Conservation (phyloP, 2,797 vertebrate genomes). For the Poeciliopsis infans region DNA sequence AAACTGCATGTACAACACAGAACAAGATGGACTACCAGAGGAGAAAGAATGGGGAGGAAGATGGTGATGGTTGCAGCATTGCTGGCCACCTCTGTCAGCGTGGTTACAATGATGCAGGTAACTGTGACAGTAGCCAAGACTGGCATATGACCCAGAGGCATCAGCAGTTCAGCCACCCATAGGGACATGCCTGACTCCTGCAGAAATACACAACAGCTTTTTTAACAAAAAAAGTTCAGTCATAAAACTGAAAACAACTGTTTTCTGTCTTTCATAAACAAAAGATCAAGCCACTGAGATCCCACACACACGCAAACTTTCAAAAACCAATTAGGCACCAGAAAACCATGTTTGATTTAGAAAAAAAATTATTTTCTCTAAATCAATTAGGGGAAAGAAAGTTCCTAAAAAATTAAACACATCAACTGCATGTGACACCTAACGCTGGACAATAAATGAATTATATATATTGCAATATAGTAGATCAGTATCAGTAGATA, state of each 20-base stretch:
- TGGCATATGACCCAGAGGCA: constrained; percentile 87
- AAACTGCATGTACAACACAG: background rate
- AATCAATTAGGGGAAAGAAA: background rate
- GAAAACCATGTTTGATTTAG: background rate
- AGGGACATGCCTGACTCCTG: constrained; percentile 88
- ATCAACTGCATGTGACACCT: background rate
- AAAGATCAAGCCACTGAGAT: background rate
- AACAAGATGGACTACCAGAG: constrained; percentile 83
- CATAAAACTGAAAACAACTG: background rate
- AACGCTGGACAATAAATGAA: no score
- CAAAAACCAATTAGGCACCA: background rate
- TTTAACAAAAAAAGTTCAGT: background rate
- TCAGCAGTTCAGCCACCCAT: constrained; percentile 88
- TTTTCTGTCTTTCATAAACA: background rate
- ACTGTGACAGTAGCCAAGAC: constrained; percentile 82
- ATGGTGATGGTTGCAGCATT: constrained; percentile 92
- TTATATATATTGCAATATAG: no score
- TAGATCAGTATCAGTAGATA: no score
- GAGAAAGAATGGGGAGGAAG: constrained; percentile 90
- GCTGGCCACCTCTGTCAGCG: constrained; percentile 91
- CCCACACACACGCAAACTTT: background rate
- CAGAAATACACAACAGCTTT: constrained; percentile 5
- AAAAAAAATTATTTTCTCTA: background rate
- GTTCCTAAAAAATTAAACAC: background rate
- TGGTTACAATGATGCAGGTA: constrained; percentile 89